Evolutionary conservation across 2,113 vertebrate genomes (phyloP), one percentile per base, ranked within the genome.

Genomic region (Apaloderma vittatum): DNA sequence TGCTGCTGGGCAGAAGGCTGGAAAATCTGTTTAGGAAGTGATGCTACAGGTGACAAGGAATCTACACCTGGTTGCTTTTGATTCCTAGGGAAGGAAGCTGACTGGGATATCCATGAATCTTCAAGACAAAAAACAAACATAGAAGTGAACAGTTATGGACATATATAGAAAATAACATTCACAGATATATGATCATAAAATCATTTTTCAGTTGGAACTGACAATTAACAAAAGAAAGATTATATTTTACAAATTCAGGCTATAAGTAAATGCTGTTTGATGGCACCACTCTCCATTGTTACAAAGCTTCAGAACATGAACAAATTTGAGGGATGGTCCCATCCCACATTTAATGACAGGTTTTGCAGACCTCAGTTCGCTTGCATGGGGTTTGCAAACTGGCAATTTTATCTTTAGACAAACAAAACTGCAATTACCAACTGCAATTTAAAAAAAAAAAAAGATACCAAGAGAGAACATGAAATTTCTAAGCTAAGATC

Each of bases 101-200:
- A 99, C 94, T 99, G 99, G 71, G 99, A 99, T 97, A 99, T 99
- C 99, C 99, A 99, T 36, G 99, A 99, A 98, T 99, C 99, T 99
- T 95, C 74, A 98, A 98, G 95, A 97, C 45, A 97, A 97, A 97
- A 19, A 96, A 82, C 32, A 89, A 23, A 40, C 26, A 54, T 61
- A 32, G 59, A 90, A 94, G 62, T 80, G 46, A 94, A 89, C 26
- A 95, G 15, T 26, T 26, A 48, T 15, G 18, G 55, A 67, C 17
- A 3, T 29, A 71, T 1, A 46, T 3, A 92, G 6, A 88, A 27
- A 54, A 22, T 1, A 58, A 26, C 30, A 80, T 55, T 74, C 66
- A 93, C 6, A 62, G 10, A 32, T 5, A 2, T 1, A 58, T 1
- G 2, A 82, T 11, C 15, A n/a, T 37, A 62, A 84, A 62, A 66